These are phyloP conservation scores for Nanorana parkeri DNA, from an alignment of 2,113 vertebrate species.

Conservation along the genomic window DNA sequence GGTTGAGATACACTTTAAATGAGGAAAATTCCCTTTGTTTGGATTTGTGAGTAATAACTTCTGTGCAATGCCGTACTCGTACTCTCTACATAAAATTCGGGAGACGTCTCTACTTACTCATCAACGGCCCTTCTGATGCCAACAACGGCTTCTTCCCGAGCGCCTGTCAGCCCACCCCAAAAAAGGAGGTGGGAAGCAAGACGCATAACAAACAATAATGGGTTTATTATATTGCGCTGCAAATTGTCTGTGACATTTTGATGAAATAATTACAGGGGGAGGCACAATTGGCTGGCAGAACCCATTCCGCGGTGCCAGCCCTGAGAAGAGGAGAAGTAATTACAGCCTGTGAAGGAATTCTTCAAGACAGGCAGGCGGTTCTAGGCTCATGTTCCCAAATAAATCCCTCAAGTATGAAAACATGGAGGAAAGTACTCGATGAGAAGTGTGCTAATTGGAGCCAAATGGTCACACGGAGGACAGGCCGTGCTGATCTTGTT, in stretches of 20 bases:
- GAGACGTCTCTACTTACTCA: background rate
- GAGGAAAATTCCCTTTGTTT: no score
- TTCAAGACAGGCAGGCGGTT: conserved; percentile 34
- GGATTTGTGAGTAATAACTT: no score
- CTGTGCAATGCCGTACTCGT: no score
- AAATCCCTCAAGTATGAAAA: conserved; percentile 11
- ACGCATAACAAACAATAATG: conserved; percentile 43
- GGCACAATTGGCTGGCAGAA: conserved; percentile 51
- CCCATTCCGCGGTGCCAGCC: background rate
- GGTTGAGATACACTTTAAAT: no score
- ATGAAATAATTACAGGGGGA: conserved; percentile 54
- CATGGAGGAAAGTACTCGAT: background rate
- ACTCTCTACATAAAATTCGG: background rate
- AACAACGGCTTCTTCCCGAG: background rate
- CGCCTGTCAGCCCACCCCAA: background rate
- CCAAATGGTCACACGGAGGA: no score
- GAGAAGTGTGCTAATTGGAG: background rate
- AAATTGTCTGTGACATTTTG: conserved; percentile 49
- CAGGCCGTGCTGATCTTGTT: no score
- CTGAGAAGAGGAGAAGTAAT: conserved; percentile 45
- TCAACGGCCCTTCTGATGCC: background rate
- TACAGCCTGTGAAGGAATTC: conserved; percentile 21
- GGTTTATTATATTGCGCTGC: conserved; percentile 40
- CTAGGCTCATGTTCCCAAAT: background rate
- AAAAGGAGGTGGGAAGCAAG: conserved; percentile 25